Percentiles rank a stretch among this genome's conserved stretches.
phyloP scores from a whole-genome alignment of 2,113 vertebrate genomes.

The Otus sunia region DNA sequence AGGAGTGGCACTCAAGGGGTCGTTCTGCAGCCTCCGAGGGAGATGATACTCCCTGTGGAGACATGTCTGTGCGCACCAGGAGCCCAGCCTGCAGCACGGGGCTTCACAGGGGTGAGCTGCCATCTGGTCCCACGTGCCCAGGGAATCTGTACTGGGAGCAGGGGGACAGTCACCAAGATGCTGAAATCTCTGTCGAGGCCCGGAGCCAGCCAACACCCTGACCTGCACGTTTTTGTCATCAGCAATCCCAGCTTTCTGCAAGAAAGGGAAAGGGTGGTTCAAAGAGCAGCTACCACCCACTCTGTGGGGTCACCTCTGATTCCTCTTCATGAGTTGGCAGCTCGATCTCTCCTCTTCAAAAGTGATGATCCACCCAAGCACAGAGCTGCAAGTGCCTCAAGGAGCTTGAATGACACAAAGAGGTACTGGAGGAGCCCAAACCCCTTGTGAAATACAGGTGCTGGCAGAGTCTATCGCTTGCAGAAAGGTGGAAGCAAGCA shows the following conservation, averaged over 20 bases:
- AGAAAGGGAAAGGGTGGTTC: not conserved
- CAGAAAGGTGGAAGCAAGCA: not conserved
- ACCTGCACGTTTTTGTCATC: not conserved
- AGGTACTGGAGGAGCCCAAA: not conserved
- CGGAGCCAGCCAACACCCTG: not conserved
- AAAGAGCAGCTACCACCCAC: not conserved
- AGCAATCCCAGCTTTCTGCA: not conserved
- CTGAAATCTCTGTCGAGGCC: not conserved
- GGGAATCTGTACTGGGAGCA: not conserved
- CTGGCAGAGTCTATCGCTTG: not conserved
- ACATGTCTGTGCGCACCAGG: not conserved
- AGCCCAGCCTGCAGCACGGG: not conserved
- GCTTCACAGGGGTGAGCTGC: not conserved
- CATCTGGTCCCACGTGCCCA: not conserved
- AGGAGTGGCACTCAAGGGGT: not conserved
- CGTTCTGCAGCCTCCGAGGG: not conserved
- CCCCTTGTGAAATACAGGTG: not conserved
- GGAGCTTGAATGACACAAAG: not conserved
- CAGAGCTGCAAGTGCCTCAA: not conserved
- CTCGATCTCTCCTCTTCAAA: not conserved
- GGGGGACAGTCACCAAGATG: fast-evolving
- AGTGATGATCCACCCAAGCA: not conserved
- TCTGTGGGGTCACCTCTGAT: not conserved
- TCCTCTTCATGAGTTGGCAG: not conserved
- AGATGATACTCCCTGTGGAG: not conserved